Evolutionary conservation across 1,140 invertebrate genomes (phyloP).

Genomic region (Muscidifurax raptorellus): DNA sequence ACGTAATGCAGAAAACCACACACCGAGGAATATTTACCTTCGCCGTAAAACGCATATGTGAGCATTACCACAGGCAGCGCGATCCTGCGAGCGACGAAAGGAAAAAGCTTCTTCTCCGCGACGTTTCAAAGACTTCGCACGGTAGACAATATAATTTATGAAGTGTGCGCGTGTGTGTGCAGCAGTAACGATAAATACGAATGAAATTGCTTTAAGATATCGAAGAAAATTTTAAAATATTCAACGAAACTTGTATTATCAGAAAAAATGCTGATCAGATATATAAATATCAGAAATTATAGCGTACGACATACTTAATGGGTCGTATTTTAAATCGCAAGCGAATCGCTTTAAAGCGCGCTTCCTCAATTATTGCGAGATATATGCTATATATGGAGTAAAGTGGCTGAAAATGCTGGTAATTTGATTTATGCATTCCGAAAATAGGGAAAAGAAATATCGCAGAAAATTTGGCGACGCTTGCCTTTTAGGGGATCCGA

Average conservation of each 20-base stretch:
- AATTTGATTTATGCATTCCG: neutral
- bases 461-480: neutral
- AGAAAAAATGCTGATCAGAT: too few relatives aligned
- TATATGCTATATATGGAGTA: neutral
- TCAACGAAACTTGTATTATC: too few relatives aligned
- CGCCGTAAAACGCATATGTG: slow-evolving; percentile 37
- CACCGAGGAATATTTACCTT: slow-evolving; percentile 24
- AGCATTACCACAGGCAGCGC: slow-evolving; percentile 20
- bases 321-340: too few relatives aligned
- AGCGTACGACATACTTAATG: too few relatives aligned
- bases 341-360: too few relatives aligned
- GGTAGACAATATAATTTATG: slow-evolving; percentile 20
- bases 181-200: neutral
- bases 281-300: too few relatives aligned
- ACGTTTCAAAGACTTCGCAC: slow-evolving; percentile 14
- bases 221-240: neutral
- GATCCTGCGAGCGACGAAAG: slow-evolving; percentile 17
- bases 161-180: neutral
- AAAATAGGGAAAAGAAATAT: neutral
- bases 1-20: neutral
- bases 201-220: neutral
- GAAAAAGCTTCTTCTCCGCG: slow-evolving; percentile 14
- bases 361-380: too few relatives aligned
- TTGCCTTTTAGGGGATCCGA: neutral
- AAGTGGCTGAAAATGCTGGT: neutral